These are phyloP conservation scores for Chymomyza fuscimana DNA, from an alignment of 2,888 invertebrate genomes.

Conservation along the genomic window DNA sequence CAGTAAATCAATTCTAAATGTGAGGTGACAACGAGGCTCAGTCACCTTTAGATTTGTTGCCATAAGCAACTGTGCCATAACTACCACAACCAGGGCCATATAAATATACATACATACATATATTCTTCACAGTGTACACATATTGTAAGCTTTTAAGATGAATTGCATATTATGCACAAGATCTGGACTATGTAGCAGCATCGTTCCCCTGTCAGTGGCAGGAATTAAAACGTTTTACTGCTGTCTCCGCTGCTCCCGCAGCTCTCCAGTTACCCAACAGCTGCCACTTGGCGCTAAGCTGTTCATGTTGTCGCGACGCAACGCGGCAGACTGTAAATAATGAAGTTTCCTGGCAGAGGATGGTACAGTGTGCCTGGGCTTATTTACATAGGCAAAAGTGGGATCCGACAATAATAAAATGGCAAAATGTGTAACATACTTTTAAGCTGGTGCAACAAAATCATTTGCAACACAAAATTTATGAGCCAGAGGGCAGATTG, in stretches of 20 bases:
- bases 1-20: slow-evolving; percentile 13
- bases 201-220: slow-evolving; percentile 10
- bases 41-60: not conserved
- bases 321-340: slow-evolving; percentile 75
- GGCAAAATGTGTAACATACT: slow-evolving; percentile 43
- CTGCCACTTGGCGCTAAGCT: not conserved
- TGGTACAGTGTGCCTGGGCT: slow-evolving; percentile 39
- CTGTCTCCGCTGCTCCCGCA: not conserved
- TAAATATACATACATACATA: slow-evolving; percentile 15
- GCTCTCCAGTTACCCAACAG: not conserved
- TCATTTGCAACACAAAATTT: not conserved
- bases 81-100: not conserved
- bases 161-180: slow-evolving; percentile 69
- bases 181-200: slow-evolving; percentile 10
- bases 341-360: slow-evolving; percentile 65
- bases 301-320: slow-evolving; percentile 52
- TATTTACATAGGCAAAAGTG: slow-evolving; percentile 12
- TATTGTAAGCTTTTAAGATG: slow-evolving; percentile 47
- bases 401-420: slow-evolving; percentile 8
- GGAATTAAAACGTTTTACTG: slow-evolving; percentile 47
- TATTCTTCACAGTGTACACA: slow-evolving; percentile 15
- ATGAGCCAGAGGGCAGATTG: not conserved
- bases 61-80: too few species aligned
- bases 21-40: not conserved
- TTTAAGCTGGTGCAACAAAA: slow-evolving; percentile 39